A percentile compares a stretch with the other conserved stretches of the same genome.
phyloP scores from a whole-genome alignment of 2,113 vertebrate species.

The Pelecanoides urinatrix region DNA sequence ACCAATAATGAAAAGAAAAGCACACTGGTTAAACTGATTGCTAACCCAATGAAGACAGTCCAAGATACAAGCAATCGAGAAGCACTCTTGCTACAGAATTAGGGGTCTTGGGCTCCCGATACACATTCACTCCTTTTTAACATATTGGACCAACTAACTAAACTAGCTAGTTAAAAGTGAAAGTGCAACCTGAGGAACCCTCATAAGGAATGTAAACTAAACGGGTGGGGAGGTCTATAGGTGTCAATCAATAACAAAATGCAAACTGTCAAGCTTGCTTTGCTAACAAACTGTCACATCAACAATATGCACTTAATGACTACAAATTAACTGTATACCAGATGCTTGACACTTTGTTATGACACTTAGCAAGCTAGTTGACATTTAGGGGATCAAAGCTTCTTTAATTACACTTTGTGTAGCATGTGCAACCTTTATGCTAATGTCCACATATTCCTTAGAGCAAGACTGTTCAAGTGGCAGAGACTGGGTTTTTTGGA shows the following conservation, averaged over 20 bases:
- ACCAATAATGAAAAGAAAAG: background rate
- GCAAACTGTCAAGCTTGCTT: slow-evolving; percentile 85
- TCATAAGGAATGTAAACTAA: slow-evolving; percentile 77
- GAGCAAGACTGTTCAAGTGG: slow-evolving; percentile 63
- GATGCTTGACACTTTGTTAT: slow-evolving; percentile 93
- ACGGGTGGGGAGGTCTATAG: slow-evolving; percentile 78
- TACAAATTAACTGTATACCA: slow-evolving; percentile 91
- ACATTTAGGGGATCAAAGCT: slow-evolving; percentile 89
- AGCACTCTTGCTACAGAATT: background rate
- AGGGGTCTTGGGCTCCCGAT: background rate
- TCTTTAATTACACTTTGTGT: slow-evolving; percentile 83
- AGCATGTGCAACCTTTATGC: slow-evolving; percentile 83
- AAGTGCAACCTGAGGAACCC: slow-evolving; percentile 73
- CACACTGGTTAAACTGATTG: background rate
- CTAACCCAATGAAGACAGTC: background rate
- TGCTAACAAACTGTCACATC: slow-evolving; percentile 92
- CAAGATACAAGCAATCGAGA: background rate
- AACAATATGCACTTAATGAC: slow-evolving; percentile 92
- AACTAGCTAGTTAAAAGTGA: slow-evolving; percentile 54
- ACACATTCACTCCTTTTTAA: slow-evolving; percentile 13
- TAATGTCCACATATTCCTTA: slow-evolving; percentile 81
- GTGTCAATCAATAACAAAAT: slow-evolving; percentile 88
- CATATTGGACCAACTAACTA: slow-evolving; percentile 59
- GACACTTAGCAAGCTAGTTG: slow-evolving; percentile 84
- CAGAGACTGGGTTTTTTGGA: background rate